These are phyloP conservation scores for Phengaris arion DNA, from an alignment of 2,888 invertebrate species.

Conservation along the genomic window DNA sequence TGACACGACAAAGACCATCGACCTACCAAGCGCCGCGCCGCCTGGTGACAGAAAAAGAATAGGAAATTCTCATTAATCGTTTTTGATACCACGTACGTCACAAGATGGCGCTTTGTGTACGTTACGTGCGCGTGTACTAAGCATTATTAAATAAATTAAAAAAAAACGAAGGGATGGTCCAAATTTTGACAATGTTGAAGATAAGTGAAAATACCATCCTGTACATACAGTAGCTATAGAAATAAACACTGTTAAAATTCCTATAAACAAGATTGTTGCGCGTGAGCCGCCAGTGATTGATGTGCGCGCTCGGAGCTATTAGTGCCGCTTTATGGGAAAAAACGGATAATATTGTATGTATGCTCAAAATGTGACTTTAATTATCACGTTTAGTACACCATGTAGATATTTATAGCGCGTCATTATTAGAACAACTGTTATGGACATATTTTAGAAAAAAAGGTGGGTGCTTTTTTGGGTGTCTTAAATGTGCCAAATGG, in stretches of 20 bases:
- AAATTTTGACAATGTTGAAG: background rate
- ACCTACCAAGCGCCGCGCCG: no score
- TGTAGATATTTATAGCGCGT: constrained; percentile 17
- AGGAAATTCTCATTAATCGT: no score
- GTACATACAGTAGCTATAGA: constrained; percentile 54
- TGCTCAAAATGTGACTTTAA: constrained; percentile 36
- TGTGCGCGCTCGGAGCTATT: constrained; percentile 63
- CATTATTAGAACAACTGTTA: background rate
- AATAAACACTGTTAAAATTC: constrained; percentile 75
- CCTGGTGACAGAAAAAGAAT: no score
- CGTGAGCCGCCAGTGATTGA: constrained; percentile 59
- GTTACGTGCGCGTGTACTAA: no score
- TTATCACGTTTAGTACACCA: constrained; percentile 33
- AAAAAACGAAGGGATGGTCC: background rate
- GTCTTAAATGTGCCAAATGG: background rate
- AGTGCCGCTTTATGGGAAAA: constrained; percentile 65
- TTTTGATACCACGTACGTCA: no score
- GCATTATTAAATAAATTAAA: background rate
- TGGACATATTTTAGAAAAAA: background rate
- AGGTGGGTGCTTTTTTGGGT: background rate
- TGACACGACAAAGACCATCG: no score
- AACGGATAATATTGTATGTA: constrained; percentile 47
- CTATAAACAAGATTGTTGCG: constrained; percentile 75
- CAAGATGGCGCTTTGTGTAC: no score
- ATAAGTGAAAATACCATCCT: constrained; percentile 44